These are phyloP conservation scores for Drosophila formosana DNA, from an alignment of 2,888 invertebrate species.

Conservation along the genomic window DNA sequence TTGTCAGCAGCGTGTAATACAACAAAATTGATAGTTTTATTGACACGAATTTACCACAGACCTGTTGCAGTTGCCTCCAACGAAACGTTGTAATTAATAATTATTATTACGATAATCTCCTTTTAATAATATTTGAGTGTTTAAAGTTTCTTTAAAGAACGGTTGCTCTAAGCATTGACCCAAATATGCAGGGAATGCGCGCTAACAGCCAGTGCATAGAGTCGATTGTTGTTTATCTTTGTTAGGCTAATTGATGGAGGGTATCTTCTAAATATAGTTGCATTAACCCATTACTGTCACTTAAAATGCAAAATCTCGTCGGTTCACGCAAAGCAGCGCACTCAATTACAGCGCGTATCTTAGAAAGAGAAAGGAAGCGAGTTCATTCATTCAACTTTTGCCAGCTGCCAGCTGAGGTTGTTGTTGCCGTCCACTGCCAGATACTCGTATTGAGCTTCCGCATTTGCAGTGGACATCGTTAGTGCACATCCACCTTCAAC, in stretches of 20 bases:
- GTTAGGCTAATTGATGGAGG: constrained; percentile 29
- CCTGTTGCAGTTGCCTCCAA: constrained; percentile 9
- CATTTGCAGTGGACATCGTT: constrained; percentile 55
- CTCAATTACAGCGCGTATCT: constrained; percentile 20
- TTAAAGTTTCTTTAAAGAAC: neutral
- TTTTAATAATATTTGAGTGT: neutral
- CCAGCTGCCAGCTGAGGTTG: constrained; percentile 12
- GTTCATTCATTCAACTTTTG: constrained; percentile 73
- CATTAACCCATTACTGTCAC: constrained; percentile 69
- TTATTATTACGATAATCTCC: neutral
- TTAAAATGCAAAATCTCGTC: constrained; percentile 48
- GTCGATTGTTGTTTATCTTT: neutral
- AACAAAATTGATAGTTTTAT: neutral
- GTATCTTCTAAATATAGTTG: constrained; percentile 52
- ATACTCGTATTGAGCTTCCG: constrained; percentile 59
- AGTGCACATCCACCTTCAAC: constrained; percentile 18
- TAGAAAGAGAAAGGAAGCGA: constrained; percentile 27
- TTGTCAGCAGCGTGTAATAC: constrained; percentile 30
- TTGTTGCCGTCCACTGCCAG: constrained; percentile 19
- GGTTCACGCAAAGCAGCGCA: constrained; percentile 32
- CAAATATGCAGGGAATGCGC: neutral
- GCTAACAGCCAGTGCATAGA: too few relatives aligned
- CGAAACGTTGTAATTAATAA: too few relatives aligned
- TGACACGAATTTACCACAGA: neutral
- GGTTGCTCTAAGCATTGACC: constrained; percentile 11